These are phyloP conservation scores for Nemapogon koenigi DNA, from an alignment of 2,888 invertebrate species.

Conservation along the genomic window DNA sequence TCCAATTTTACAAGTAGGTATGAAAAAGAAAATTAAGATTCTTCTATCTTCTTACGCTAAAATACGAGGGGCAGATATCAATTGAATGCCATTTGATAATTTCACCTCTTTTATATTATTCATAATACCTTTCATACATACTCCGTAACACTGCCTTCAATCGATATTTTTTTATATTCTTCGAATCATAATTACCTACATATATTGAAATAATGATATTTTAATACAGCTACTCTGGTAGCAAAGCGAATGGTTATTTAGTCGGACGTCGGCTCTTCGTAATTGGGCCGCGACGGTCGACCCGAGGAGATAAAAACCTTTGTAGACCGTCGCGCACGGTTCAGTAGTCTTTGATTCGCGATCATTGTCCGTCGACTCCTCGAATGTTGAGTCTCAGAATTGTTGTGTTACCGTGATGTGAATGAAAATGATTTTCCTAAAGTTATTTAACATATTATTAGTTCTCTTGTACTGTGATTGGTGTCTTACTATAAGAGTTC, in stretches of 20 bases:
- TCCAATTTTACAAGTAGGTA: too few species aligned
- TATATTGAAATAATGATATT: background rate
- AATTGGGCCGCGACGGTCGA: constrained; percentile 50
- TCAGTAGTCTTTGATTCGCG: constrained; percentile 39
- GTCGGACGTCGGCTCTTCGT: constrained; percentile 19
- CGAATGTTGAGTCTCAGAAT: background rate
- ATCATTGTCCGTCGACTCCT: constrained; percentile 29
- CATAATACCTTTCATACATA: too few species aligned
- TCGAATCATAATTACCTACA: background rate
- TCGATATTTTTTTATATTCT: too few species aligned
- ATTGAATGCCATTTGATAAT: too few species aligned
- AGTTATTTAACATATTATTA: constrained; percentile 25
- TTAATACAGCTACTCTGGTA: too few species aligned
- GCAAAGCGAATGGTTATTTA: constrained; percentile 39
- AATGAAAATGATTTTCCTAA: constrained; percentile 34
- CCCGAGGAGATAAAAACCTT: constrained; percentile 62
- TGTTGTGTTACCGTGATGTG: constrained; percentile 36
- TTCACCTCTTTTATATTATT: too few species aligned
- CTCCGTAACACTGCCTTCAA: too few species aligned
- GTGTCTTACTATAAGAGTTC: constrained; percentile 44
- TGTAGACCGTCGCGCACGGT: constrained; percentile 35
- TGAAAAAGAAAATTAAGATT: too few species aligned
- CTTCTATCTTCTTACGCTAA: too few species aligned
- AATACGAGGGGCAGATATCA: too few species aligned
- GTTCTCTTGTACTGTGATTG: constrained; percentile 39